These are phyloP conservation scores for Buathra laborator DNA, from an alignment of 2,888 invertebrate genomes.

Conservation along the genomic window DNA sequence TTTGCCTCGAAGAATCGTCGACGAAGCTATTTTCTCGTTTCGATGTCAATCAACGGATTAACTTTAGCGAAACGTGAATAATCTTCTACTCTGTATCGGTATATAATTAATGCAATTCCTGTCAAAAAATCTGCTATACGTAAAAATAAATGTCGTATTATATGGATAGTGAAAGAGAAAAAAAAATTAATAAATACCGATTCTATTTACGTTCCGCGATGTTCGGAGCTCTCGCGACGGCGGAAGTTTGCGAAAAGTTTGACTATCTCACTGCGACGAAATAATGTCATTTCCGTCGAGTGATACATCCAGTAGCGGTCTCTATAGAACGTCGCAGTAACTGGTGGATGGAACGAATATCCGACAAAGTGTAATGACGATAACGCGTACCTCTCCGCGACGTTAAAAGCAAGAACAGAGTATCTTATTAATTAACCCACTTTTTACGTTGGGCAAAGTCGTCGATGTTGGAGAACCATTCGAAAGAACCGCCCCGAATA, in stretches of 20 bases:
- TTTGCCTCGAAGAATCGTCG: conserved; percentile 6
- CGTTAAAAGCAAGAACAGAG: conserved; percentile 29
- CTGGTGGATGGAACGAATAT: conserved; percentile 18
- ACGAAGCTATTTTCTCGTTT: conserved; percentile 6
- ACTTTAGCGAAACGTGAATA: conserved; percentile 21
- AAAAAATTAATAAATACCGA: neutral
- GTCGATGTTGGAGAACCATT: conserved; percentile 36
- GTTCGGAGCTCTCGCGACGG: conserved; percentile 9
- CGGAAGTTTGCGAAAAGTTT: conserved; percentile 40
- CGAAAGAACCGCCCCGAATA: conserved; percentile 36
- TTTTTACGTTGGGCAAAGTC: conserved; percentile 30
- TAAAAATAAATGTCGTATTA: too few species aligned
- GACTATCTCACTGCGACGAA: conserved; percentile 6
- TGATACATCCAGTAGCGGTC: neutral
- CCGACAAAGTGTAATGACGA: conserved; percentile 47
- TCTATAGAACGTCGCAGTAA: neutral
- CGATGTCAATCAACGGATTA: conserved; percentile 25
- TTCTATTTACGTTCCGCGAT: conserved; percentile 36
- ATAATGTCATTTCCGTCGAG: conserved; percentile 33
- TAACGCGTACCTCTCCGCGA: conserved; percentile 1
- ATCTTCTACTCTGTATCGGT: neutral
- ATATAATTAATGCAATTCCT: neutral
- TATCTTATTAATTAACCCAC: conserved; percentile 58
- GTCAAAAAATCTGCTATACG: neutral
- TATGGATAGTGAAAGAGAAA: too few species aligned